Base-by-base conservation (phyloP, 64 coral and sea anemone genomes). In the Astreopora myriophthalma region DNA sequence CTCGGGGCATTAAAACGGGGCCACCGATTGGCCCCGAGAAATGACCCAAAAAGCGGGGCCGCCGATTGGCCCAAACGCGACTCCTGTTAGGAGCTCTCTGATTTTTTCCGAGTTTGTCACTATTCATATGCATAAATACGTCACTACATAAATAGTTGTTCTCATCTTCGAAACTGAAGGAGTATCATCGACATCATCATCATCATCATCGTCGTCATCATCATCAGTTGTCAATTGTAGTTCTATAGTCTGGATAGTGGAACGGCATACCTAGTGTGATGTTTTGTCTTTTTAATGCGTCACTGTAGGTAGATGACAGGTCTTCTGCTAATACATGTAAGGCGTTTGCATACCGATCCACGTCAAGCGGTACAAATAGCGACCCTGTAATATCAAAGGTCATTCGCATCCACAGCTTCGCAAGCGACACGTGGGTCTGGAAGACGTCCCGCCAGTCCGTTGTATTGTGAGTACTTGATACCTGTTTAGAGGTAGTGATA, bases 371-470 rank as follows among this genome's bases (percentile, higher is more conserved):
- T 44, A 88, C 64, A 30, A 82, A 49, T 26, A 37, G 22, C n/a
- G 92, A 93, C 31, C 79, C 92, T 60, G 74, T 74, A 34, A 93
- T 62, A 28, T 73, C 34, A 82, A 93, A 93, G 1, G 74, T 61
- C 66, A 93, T 52, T 32, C 82, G 92, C 31, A 88, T 76, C 92
- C 85, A 88, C 11, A 88, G 60, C 40, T 93, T 74, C 12, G 75
- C 79, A 44, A 87, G 69, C 13, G 92, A 73, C 32, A 70, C 67
- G 20, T 93, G 57, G 20, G 62, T 34, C 60, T 31, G 31, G 65
- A 88, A 62, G 48, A 44, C 55, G 35, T 48, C 71, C n/a, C n/a
- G n/a, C n/a, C n/a, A n/a, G 57, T 74, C 20, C 5, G 82, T 8
- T 55, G 51, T 68, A 48, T 92, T 51, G 57, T 68, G 65, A 75